Conservation (phyloP, 1,140 invertebrate species). For the Solen grandis region DNA sequence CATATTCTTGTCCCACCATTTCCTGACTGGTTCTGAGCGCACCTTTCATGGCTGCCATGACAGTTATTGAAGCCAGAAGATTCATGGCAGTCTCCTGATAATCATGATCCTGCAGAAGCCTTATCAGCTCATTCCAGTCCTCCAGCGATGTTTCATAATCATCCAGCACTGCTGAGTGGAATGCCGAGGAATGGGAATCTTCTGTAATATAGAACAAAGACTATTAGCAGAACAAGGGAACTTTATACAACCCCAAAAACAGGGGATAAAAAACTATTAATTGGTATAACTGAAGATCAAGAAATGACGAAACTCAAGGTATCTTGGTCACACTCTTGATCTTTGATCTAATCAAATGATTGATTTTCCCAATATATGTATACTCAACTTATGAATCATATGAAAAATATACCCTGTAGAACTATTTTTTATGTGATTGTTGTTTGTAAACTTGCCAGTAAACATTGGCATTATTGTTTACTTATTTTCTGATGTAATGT, state of each 20-base stretch:
- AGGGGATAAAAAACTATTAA: not conserved
- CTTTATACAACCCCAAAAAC: too few relatives aligned
- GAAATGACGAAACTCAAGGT: too few relatives aligned
- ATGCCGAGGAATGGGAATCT: conserved; percentile 49
- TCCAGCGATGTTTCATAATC: conserved; percentile 67
- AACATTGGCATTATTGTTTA: too few relatives aligned
- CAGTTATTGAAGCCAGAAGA: conserved; percentile 70
- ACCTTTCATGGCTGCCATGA: conserved; percentile 66
- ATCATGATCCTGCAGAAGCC: conserved; percentile 67
- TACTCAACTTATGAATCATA: too few relatives aligned
- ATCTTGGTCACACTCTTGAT: too few relatives aligned
- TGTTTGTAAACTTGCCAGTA: too few relatives aligned
- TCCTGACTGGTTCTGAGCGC: conserved; percentile 56
- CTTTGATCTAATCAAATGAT: too few relatives aligned
- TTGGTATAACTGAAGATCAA: too few relatives aligned
- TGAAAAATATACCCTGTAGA: too few relatives aligned
- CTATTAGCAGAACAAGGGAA: not conserved
- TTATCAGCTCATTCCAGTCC: conserved; percentile 69
- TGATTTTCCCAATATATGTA: too few relatives aligned
- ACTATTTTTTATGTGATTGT: too few relatives aligned
- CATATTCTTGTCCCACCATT: not conserved
- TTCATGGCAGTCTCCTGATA: conserved; percentile 70
- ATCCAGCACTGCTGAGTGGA: conserved; percentile 67
- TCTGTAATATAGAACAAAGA: conserved; percentile 36
- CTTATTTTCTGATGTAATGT: too few relatives aligned